Percentiles rank a stretch among this genome's conserved stretches.
These are phyloP conservation scores for Apis florea DNA, from an alignment of 1,140 invertebrate genomes.

Conservation along the genomic window DNA sequence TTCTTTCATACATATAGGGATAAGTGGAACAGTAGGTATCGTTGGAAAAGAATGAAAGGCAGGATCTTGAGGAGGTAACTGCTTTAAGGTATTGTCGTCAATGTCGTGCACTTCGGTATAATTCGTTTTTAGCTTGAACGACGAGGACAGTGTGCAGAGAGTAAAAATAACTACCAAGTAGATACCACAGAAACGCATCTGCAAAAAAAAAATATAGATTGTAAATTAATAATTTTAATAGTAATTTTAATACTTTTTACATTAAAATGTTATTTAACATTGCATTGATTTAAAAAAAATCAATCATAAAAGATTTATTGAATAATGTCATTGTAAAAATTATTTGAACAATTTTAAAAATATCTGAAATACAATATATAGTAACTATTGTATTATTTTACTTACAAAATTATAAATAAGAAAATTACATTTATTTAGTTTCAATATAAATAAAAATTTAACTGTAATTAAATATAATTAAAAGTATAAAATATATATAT, in stretches of 20 bases:
- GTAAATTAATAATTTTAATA: neutral
- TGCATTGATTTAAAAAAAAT: neutral
- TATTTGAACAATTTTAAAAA: neutral
- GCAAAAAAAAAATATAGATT: neutral
- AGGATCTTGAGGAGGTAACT: conserved; percentile 35
- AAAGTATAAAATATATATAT: no score
- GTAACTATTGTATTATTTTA: neutral
- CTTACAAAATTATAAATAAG: neutral
- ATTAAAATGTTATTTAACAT: neutral
- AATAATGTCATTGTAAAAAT: neutral
- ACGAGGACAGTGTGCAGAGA: neutral
- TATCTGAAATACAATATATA: neutral
- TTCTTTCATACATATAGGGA: conserved; percentile 21
- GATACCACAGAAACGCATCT: conserved; percentile 27
- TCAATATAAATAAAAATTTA: neutral
- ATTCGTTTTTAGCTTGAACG: neutral
- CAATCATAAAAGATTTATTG: neutral
- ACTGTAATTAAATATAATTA: neutral
- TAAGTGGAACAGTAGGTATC: conserved; percentile 8
- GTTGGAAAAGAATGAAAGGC: conserved; percentile 46
- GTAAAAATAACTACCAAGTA: neutral
- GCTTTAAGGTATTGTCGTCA: neutral
- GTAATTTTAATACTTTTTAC: no score
- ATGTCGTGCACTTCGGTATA: conserved; percentile 29
- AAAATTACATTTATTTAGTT: neutral